phyloP scores from a whole-genome alignment of 2,797 vertebrate species.

The Mionectes olivaceus region DNA sequence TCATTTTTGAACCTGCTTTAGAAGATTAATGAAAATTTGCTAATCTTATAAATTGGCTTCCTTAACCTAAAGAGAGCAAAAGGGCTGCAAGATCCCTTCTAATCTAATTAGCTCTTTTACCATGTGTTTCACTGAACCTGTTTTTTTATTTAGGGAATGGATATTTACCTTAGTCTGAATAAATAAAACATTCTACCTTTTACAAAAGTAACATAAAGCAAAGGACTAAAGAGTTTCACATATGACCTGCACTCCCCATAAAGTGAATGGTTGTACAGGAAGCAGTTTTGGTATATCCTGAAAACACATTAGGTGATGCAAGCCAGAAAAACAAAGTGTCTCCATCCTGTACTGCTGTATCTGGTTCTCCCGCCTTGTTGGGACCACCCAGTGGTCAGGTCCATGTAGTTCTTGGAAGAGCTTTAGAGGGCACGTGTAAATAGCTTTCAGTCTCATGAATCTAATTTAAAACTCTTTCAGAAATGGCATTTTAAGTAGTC shows the following conservation, averaged over 20 bases:
- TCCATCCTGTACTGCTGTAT: conserved; percentile 20
- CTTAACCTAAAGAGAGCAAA: conserved; percentile 28
- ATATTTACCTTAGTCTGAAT: conserved; percentile 57
- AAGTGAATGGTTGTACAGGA: conserved; percentile 17
- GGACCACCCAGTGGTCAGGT: conserved; percentile 31
- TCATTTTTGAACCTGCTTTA: neutral
- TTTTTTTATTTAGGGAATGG: conserved; percentile 63
- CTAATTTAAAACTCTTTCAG: neutral
- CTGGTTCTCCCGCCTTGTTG: conserved; percentile 7
- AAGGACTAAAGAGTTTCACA: conserved; percentile 39
- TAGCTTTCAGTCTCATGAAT: conserved; percentile 8
- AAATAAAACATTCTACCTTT: conserved; percentile 62
- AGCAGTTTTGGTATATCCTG: conserved; percentile 26
- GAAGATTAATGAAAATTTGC: conserved; percentile 45
- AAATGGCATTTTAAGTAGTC: neutral
- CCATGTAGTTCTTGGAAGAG: conserved; percentile 14
- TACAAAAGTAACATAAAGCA: conserved; percentile 63
- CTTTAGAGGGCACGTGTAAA: neutral
- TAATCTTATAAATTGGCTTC: conserved; percentile 49
- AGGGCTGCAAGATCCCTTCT: conserved; percentile 4
- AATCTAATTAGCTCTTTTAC: conserved; percentile 63
- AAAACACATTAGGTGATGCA: conserved; percentile 50
- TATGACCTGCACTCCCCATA: neutral
- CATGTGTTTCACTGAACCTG: conserved; percentile 44
- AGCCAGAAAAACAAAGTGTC: conserved; percentile 52